Base-by-base conservation (phyloP, 2,797 vertebrate genomes). In the Hippoglossus hippoglossus region DNA sequence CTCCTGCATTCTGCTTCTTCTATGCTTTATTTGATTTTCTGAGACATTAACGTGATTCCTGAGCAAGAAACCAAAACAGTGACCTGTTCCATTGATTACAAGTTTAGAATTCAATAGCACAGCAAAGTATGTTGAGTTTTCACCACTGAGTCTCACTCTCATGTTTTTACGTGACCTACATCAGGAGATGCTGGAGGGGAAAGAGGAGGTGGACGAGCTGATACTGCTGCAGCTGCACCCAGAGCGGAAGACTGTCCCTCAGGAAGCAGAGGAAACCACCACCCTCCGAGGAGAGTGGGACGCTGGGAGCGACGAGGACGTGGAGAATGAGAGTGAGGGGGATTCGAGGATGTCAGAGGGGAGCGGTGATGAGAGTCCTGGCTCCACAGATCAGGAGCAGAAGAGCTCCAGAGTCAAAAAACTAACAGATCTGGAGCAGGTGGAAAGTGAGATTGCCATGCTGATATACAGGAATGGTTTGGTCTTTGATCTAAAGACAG, bases 391-490 rank as follows among this genome's bases (percentile, higher is more conserved):
- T 28, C 53, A 79, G 24, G 61, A 21, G 2, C 56, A 63, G 60
- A 88, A 25, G 34, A 70, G 36, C 25, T 64, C 57, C 13, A 52
- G 16, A 61, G 76, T 49, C 4, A 60, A 13, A 52, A 63, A 82
- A 18, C 41, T 51, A 3, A 73, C 46, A 0, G 78, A 88, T 34
- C 47, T 81, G 0, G 75, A 84, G 41, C 74, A 79, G 41, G 44
- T 78, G 59, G 85, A 89, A 16, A 75, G 63, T 3, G 89, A 92
- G 34, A 87, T 90, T 1, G 63, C 81, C 7, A 57, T 71, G 63
- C 50, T 91, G 55, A 77, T 85, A 18, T 93, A 92, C 83, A 92
- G 71, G 71, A 92, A 91, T 2, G 86, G 93, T 46, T 84, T 90
- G 50, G 85, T 93, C 59, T 91, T 93, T 19, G 90, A 93, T 21